Percentiles rank a stretch among this genome's conserved stretches.
phyloP scores from a whole-genome alignment of 2,888 invertebrate species.

The Physocephala rufipes region DNA sequence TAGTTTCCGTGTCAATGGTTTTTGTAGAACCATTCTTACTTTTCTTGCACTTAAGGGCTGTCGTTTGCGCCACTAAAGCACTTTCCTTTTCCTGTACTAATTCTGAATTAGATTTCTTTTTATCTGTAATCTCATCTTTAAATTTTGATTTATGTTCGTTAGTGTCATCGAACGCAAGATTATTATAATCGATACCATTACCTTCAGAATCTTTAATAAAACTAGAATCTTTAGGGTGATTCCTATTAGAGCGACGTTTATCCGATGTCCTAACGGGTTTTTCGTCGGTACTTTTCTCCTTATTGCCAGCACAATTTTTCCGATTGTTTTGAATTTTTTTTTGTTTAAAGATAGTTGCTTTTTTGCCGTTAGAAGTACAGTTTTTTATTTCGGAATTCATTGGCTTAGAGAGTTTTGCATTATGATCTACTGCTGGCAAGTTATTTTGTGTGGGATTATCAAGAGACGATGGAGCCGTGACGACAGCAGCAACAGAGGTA shows the following conservation, averaged over 20 bases:
- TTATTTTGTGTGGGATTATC: conserved; percentile 35
- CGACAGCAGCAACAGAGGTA: background rate
- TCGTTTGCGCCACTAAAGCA: conserved; percentile 11
- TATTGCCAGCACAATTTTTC: conserved; percentile 64
- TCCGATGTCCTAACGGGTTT: conserved; percentile 51
- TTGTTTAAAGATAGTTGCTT: conserved; percentile 35
- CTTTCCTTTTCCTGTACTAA: conserved; percentile 49
- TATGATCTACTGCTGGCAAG: conserved; percentile 35
- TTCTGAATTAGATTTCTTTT: conserved; percentile 41
- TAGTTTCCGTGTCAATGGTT: conserved; percentile 9
- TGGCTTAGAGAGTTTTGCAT: conserved; percentile 38
- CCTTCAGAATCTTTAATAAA: conserved; percentile 47
- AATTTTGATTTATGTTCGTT: background rate
- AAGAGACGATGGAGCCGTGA: background rate
- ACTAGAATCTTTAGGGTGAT: conserved; percentile 50
- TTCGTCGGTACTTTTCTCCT: conserved; percentile 54
- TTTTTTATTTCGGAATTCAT: too few relatives aligned
- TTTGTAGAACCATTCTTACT: conserved; percentile 47
- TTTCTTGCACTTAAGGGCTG: conserved; percentile 45
- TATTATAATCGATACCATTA: conserved; percentile 52
- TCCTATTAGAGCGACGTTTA: conserved; percentile 60
- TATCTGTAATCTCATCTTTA: conserved; percentile 39
- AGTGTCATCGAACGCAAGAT: conserved; percentile 54
- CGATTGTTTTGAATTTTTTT: conserved; percentile 63
- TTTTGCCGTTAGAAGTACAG: conserved; percentile 15